Evolutionary conservation across 1,140 invertebrate species (phyloP).

Genomic region (Luehdorfia chinensis): DNA sequence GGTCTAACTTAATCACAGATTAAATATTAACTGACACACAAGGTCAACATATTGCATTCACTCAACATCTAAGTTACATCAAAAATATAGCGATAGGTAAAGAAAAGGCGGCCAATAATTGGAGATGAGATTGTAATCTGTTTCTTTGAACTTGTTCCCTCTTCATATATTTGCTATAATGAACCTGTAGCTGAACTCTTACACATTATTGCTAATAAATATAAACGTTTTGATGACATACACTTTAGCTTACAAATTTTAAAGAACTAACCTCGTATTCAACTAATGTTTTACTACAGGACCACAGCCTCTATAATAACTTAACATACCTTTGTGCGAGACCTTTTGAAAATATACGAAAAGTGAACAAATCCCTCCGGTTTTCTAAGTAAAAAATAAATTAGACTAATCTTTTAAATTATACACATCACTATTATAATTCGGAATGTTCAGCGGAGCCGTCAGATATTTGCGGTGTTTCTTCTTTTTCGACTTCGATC

Average conservation of each 20-base stretch:
- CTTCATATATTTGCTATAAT: constrained; percentile 24
- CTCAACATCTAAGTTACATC: constrained; percentile 8
- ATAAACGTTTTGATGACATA: constrained; percentile 3
- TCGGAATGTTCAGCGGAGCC: constrained; percentile 69
- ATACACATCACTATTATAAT: constrained; percentile 67
- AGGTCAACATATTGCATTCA: no score
- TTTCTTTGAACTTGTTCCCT: constrained; percentile 38
- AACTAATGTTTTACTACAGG: neutral
- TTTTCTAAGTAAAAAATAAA: constrained; percentile 63
- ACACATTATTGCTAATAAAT: no score
- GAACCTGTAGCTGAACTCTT: no score
- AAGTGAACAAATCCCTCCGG: constrained; percentile 55
- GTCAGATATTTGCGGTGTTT: constrained; percentile 52
- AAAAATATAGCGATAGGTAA: constrained; percentile 18
- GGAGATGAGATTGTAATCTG: constrained; percentile 33
- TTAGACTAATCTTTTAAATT: constrained; percentile 69
- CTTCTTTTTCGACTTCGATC: constrained; percentile 27
- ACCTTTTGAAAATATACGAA: constrained; percentile 40
- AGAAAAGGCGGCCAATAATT: constrained; percentile 28
- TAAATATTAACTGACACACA: no score
- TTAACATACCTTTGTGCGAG: constrained; percentile 17
- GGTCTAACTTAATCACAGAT: no score
- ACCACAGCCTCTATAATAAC: constrained; percentile 12
- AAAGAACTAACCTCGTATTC: neutral
- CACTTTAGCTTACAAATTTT: constrained; percentile 2